A percentile compares a stretch with the other conserved stretches of the same genome.
phyloP scores from a whole-genome alignment of 2,113 vertebrate species.

The Dasyprocta punctata region DNA sequence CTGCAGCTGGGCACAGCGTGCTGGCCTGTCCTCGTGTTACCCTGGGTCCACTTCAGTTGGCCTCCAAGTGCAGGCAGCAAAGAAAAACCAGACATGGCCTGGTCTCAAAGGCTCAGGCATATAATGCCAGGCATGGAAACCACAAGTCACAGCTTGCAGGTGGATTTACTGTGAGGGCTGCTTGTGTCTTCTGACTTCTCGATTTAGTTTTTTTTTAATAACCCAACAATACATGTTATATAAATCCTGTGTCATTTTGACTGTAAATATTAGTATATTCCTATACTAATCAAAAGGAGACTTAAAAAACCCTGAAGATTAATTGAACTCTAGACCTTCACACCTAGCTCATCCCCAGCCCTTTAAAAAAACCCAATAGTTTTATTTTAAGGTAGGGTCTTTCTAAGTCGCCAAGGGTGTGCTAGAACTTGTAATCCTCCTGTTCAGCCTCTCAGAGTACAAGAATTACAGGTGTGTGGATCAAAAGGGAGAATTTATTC shows the following conservation, averaged over 20 bases:
- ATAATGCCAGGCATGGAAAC: neutral
- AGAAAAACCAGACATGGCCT: neutral
- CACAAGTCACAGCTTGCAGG: neutral
- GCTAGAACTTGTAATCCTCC: neutral
- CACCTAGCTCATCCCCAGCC: neutral
- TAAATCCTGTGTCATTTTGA: neutral
- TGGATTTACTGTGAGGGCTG: neutral
- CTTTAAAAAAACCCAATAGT: neutral
- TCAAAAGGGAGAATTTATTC: neutral
- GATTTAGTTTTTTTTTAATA: neutral
- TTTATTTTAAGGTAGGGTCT: neutral
- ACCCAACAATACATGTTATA: neutral
- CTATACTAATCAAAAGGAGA: neutral
- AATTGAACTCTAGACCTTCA: neutral
- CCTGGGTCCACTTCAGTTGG: neutral
- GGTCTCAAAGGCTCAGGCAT: neutral
- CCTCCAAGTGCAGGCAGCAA: neutral
- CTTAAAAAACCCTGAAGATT: neutral
- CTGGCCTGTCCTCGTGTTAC: rapidly evolving
- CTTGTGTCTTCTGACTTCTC: neutral
- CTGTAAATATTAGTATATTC: neutral
- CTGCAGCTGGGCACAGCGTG: rapidly evolving
- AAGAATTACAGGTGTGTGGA: neutral
- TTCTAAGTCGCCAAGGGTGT: neutral
- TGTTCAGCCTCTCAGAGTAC: neutral